Conservation (phyloP, 2,888 invertebrate species). For the Torymus tubicola region DNA sequence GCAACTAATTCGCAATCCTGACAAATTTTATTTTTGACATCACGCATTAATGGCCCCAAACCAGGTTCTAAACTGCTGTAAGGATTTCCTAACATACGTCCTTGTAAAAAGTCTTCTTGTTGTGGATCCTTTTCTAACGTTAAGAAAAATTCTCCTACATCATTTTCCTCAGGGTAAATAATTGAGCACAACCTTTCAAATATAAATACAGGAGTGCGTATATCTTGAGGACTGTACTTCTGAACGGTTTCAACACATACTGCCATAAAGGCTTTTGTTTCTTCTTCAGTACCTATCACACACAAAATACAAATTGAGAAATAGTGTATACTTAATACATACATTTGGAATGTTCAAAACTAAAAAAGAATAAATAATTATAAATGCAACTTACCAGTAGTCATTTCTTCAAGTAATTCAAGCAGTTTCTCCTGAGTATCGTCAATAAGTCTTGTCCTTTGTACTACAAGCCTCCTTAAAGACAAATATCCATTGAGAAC, state of each 20-base stretch:
- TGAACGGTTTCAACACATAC: conserved; percentile 97
- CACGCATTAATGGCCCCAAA: conserved; percentile 97
- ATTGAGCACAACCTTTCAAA: conserved; percentile 98
- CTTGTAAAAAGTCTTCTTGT: conserved; percentile 98
- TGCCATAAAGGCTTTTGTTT: conserved; percentile 97
- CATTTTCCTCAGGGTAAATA: conserved; percentile 98
- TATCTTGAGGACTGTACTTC: conserved; percentile 92
- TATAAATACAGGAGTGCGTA: conserved; percentile 97
- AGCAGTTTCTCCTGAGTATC: conserved; percentile 97
- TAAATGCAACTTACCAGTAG: conserved; percentile 81
- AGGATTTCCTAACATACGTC: conserved; percentile 88
- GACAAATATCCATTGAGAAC: conserved; percentile 96
- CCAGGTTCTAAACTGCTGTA: conserved; percentile 96
- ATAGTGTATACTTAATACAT: conserved; percentile 27
- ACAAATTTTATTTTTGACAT: conserved; percentile 99
- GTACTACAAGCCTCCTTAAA: conserved; percentile 92
- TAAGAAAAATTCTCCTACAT: conserved; percentile 96
- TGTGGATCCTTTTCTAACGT: conserved; percentile 98
- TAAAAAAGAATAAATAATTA: too few relatives aligned
- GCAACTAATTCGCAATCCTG: conserved; percentile 99
- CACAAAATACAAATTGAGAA: not conserved
- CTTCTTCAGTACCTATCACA: conserved; percentile 89
- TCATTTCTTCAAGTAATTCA: conserved; percentile 96
- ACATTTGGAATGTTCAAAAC: not conserved
- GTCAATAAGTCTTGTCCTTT: conserved; percentile 95